Conservation (phyloP, 2,113 vertebrate genomes). For the Periophthalmodon schlosseri region DNA sequence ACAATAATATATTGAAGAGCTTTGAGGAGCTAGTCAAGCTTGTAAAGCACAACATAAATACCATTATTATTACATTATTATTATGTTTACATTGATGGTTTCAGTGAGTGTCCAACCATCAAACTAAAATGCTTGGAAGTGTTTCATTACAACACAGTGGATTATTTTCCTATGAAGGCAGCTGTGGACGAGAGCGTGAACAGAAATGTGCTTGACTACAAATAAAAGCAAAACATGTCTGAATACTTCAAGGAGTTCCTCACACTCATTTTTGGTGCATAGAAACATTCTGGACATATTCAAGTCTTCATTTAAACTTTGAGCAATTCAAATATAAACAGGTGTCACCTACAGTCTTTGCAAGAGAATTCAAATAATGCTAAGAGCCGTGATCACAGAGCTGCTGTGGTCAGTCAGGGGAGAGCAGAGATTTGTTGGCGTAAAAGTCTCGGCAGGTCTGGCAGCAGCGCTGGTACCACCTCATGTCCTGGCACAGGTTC, state of each 20-base stretch:
- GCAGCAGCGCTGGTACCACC: constrained; percentile 97
- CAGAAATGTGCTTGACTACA: neutral
- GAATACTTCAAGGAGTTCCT: constrained; percentile 4
- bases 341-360: neutral
- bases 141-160: neutral
- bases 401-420: constrained; percentile 73
- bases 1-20: neutral
- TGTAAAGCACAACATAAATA: neutral
- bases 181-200: neutral
- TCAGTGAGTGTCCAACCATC: neutral
- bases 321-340: constrained; percentile 56
- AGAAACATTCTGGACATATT: constrained; percentile 71
- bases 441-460: constrained; percentile 97
- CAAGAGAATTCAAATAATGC: constrained; percentile 1
- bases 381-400: neutral
- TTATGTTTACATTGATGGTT: neutral
- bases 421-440: constrained; percentile 85
- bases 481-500: constrained; percentile 94
- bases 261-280: constrained; percentile 47
- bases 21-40: neutral
- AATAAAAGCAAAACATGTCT: neutral
- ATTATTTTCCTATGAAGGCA: neutral
- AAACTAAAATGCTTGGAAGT: neutral
- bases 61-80: constrained; percentile 1
- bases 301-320: constrained; percentile 74